These are phyloP conservation scores for Sycophaga agraensis DNA, from an alignment of 1,140 invertebrate genomes.

Conservation along the genomic window DNA sequence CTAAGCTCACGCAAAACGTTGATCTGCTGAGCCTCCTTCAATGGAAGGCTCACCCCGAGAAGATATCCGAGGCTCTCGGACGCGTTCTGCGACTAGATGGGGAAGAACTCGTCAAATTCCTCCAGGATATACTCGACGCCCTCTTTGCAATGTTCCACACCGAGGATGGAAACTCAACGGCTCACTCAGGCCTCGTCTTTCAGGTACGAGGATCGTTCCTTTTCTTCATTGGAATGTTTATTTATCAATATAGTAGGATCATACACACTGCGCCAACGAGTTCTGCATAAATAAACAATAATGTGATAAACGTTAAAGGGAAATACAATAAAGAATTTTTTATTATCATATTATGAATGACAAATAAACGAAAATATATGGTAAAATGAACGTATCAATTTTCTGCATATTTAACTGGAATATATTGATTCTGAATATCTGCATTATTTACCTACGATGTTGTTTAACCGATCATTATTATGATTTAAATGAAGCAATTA, in stretches of 20 bases:
- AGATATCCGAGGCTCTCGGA: constrained; percentile 81
- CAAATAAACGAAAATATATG: too few relatives aligned
- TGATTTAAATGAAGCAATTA: too few relatives aligned
- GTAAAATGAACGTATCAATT: too few relatives aligned
- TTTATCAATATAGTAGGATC: too few relatives aligned
- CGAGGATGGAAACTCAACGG: constrained; percentile 84
- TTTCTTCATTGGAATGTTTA: too few relatives aligned
- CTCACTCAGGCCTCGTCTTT: constrained; percentile 74
- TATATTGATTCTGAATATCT: too few relatives aligned
- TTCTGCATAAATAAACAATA: too few relatives aligned
- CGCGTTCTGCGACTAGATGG: constrained; percentile 77
- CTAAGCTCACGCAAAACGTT: constrained; percentile 92
- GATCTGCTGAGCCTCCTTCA: constrained; percentile 86
- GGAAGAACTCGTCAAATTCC: constrained; percentile 94
- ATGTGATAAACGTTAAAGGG: not conserved
- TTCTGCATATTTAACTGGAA: too few relatives aligned
- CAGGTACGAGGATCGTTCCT: constrained; percentile 63
- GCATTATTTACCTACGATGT: too few relatives aligned
- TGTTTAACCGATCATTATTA: too few relatives aligned
- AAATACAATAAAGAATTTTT: not conserved
- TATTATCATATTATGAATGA: too few relatives aligned
- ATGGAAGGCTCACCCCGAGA: constrained; percentile 85
- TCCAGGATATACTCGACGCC: constrained; percentile 93
- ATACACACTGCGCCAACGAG: too few relatives aligned
- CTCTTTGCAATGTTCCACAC: constrained; percentile 93